These are phyloP conservation scores for Rhagonycha fulva DNA, from an alignment of 2,888 invertebrate genomes.

Conservation along the genomic window DNA sequence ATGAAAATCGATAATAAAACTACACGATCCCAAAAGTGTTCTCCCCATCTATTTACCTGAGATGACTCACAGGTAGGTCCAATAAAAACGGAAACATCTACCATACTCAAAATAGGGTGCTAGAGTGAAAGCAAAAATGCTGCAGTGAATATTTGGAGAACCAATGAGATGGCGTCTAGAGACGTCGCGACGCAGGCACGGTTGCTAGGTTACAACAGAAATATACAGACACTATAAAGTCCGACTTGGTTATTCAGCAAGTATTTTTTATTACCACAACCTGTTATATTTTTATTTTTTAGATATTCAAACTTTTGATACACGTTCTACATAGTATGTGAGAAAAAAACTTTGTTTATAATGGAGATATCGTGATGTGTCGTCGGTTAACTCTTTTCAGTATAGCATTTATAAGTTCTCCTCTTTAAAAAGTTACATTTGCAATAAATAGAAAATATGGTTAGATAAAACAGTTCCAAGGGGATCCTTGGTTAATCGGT, in stretches of 20 bases:
- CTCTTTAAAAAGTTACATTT: not conserved
- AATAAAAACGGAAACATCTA: constrained; percentile 57
- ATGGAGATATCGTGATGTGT: not conserved
- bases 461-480: constrained; percentile 29
- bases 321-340: not conserved
- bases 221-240: constrained; percentile 42
- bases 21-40: constrained; percentile 34
- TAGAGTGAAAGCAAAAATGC: constrained; percentile 41
- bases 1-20: constrained; percentile 22
- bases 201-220: constrained; percentile 43
- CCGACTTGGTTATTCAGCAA: constrained; percentile 3
- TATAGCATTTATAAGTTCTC: not conserved
- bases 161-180: constrained; percentile 49
- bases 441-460: not conserved
- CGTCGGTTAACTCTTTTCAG: not conserved
- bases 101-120: constrained; percentile 43
- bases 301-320: not conserved
- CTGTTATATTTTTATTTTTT: not conserved
- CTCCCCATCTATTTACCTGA: constrained; percentile 61
- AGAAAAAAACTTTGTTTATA: not conserved
- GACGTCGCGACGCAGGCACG: constrained; percentile 43
- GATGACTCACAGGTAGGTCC: constrained; percentile 47
- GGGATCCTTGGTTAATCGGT: constrained; percentile 36
- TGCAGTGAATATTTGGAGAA: constrained; percentile 39
- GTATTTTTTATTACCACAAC: not conserved